Conservation (phyloP, 2,797 vertebrate genomes). For the Molossus molossus region DNA sequence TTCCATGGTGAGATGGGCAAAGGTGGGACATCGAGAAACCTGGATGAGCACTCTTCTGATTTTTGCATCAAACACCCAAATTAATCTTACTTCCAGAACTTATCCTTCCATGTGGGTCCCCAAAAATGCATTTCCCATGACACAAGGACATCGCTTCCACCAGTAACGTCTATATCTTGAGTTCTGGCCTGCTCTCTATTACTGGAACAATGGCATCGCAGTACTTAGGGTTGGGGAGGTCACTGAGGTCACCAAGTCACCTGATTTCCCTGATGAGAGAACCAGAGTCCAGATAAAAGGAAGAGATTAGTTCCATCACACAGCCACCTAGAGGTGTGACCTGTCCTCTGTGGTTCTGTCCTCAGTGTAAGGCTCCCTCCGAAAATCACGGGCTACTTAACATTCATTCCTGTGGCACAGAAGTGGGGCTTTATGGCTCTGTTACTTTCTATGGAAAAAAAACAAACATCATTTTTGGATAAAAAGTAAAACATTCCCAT, state of each 20-base stretch:
- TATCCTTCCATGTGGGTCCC: background rate
- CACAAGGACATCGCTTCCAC: background rate
- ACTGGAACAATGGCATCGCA: background rate
- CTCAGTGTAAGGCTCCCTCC: background rate
- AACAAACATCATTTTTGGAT: background rate
- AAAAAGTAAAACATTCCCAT: background rate
- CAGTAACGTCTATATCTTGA: background rate
- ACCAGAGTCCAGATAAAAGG: background rate
- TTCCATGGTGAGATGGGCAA: background rate
- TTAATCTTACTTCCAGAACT: background rate
- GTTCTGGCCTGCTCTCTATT: background rate
- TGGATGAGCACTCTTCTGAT: background rate
- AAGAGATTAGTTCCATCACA: background rate
- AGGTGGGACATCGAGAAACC: background rate
- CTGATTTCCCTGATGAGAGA: background rate
- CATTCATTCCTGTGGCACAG: background rate
- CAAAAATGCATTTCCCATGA: background rate
- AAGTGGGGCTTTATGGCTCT: background rate
- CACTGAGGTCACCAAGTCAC: background rate
- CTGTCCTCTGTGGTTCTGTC: background rate
- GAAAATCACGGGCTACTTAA: background rate
- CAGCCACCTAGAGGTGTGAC: fast-evolving
- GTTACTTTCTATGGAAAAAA: background rate
- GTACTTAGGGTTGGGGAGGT: background rate
- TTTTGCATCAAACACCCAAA: background rate